Base-by-base conservation (phyloP, 2,797 vertebrate genomes). In the Remorina albescens region DNA sequence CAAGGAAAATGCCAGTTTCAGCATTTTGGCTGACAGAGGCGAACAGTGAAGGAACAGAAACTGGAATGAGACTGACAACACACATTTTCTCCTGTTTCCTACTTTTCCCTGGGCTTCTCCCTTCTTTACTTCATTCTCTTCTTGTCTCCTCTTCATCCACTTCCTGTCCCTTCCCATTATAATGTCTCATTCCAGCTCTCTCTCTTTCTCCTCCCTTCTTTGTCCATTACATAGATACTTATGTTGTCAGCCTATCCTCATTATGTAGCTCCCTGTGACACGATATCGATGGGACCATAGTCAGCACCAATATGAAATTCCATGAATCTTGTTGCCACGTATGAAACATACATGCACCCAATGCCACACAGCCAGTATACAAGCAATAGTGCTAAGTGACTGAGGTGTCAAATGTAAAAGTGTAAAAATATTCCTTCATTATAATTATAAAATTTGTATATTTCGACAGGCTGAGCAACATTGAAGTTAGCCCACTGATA, bases 31-130 rank as follows among this genome's bases (percentile, higher is more conserved):
- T 71, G 67, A 67, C 16, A 9, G 64, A 86, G 82, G 71, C 89
- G 56, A 89, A 79, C 69, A 82, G 89, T 72, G 76, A 89, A 75
- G 80, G 87, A 51, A 86, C 86, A 73, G 75, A 80, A 62, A 85
- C 59, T 68, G 78, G 66, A 73, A 65, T 25, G 36, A 81, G 76
- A 82, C 73, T 67, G 78, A 84, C 83, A 76, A 61, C 70, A 53
- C 51, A 58, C 68, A 60, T 42, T 66, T 61, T 59, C 59, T 78
- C 28, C n/a, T 67, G 16, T 6, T 9, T 30, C 41, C 41, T 47
- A 42, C 47, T 59, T 46, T 13, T 53, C 41, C 10, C 28, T 1
- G 28, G 64, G 54, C 6, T 19, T 16, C 62, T 69, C 42, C 67
- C 36, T 57, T 62, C 60, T 57, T 67, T 30, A 42, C 36, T 50